Conservation (phyloP, 2,888 invertebrate genomes). For the Sylvicola cinctus region DNA sequence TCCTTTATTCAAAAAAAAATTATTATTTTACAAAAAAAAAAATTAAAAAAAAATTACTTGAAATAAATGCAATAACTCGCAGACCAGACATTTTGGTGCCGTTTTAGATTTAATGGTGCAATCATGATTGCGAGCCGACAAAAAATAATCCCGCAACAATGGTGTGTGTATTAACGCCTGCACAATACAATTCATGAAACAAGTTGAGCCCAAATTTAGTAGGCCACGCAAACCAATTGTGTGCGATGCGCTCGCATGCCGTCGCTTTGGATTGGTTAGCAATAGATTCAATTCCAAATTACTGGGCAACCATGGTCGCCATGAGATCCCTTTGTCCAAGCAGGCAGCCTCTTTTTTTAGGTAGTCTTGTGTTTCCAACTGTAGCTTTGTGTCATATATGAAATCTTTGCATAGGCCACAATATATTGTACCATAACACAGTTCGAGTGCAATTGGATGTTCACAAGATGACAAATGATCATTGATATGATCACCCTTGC, state of each 20-base stretch:
- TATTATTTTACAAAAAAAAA: conserved; percentile 2
- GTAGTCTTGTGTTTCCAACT: conserved; percentile 32
- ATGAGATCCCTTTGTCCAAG: conserved; percentile 37
- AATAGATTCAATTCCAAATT: conserved; percentile 56
- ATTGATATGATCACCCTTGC: conserved; percentile 68
- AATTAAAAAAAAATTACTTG: conserved; percentile 43
- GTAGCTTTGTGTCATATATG: conserved; percentile 61
- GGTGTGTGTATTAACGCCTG: conserved; percentile 93
- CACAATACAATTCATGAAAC: conserved; percentile 97
- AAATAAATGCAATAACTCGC: conserved; percentile 87
- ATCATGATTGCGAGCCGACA: conserved; percentile 80
- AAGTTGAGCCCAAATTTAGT: conserved; percentile 90
- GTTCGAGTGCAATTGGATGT: conserved; percentile 70
- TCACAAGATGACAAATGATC: conserved; percentile 65
- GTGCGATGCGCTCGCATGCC: conserved; percentile 59
- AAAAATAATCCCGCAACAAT: conserved; percentile 80
- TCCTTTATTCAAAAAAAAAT: conserved; percentile 27
- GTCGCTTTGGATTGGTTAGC: conserved; percentile 51
- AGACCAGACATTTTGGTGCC: conserved; percentile 59
- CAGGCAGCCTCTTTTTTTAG: conserved; percentile 35
- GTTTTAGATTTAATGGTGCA: conserved; percentile 46
- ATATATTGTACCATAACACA: conserved; percentile 71
- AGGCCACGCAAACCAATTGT: conserved; percentile 82
- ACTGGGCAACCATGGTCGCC: conserved; percentile 60
- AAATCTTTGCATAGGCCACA: conserved; percentile 86